phyloP scores from a whole-genome alignment of 2,797 vertebrate species.

The Corythornis leucogaster region DNA sequence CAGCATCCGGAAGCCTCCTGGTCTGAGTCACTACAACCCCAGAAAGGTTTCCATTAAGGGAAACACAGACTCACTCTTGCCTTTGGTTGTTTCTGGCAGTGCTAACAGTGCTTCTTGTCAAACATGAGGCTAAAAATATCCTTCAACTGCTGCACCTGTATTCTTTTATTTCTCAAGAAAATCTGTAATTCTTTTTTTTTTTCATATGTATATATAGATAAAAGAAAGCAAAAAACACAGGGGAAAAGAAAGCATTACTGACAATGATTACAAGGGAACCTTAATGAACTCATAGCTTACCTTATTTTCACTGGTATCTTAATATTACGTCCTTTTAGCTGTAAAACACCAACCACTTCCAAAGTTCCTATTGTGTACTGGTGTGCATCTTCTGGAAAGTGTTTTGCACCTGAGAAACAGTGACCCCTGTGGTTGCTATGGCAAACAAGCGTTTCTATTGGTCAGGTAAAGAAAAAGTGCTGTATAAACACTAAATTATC shows the following conservation, averaged over 20 bases:
- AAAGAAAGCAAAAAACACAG: conserved; percentile 2
- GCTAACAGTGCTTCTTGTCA: neutral
- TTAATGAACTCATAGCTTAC: neutral
- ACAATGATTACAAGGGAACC: neutral
- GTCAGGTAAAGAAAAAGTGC: conserved; percentile 55
- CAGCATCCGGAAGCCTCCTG: neutral
- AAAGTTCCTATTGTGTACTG: neutral
- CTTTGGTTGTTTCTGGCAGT: neutral
- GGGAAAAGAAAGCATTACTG: neutral
- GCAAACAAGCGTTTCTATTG: conserved; percentile 46
- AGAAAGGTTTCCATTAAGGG: neutral
- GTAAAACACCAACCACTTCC: neutral
- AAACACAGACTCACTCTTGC: conserved; percentile 30
- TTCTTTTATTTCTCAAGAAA: neutral
- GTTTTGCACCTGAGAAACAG: conserved; percentile 23
- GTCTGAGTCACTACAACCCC: neutral
- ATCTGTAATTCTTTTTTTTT: neutral
- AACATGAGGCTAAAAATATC: neutral
- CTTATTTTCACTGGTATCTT: neutral
- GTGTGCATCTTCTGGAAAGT: conserved; percentile 18
- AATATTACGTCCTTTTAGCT: neutral
- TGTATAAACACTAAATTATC: conserved; percentile 45
- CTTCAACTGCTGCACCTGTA: neutral
- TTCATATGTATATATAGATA: neutral
- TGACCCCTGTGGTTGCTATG: conserved; percentile 56